Evolutionary conservation across 1,140 invertebrate genomes (phyloP).

Genomic region (Littorina saxatilis): DNA sequence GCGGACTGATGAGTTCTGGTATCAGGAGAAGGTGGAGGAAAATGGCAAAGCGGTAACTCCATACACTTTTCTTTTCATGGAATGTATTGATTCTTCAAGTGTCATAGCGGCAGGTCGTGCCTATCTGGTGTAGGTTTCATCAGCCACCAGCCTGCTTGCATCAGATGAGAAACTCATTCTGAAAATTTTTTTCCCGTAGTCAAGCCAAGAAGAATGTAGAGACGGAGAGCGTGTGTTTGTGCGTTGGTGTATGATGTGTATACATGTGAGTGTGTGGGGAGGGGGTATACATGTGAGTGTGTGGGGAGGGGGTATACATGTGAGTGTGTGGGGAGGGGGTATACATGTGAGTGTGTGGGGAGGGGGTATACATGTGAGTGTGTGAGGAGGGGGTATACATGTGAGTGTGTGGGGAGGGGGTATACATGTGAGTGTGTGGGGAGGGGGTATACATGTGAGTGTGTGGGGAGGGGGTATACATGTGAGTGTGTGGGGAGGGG

Average conservation of each 20-base stretch:
- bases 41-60: too few species aligned
- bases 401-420: neutral
- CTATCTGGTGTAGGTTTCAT: too few species aligned
- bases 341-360: neutral
- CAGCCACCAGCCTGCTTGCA: too few species aligned
- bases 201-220: too few species aligned
- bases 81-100: too few species aligned
- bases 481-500: conserved; percentile 23
- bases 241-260: neutral
- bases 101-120: too few species aligned
- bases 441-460: neutral
- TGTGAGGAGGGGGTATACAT: neutral
- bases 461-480: neutral
- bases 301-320: neutral
- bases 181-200: too few species aligned
- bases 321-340: neutral
- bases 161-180: too few species aligned
- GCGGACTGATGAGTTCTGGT: too few species aligned
- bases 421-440: neutral
- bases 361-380: neutral
- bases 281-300: neutral
- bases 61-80: too few species aligned
- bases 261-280: neutral
- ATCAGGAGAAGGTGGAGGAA: too few species aligned
- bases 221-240: too few species aligned